A percentile compares a stretch with the other conserved stretches of the same genome.
Conservation (phyloP, 2,113 vertebrate genomes). For the Orthonyx spaldingii region DNA sequence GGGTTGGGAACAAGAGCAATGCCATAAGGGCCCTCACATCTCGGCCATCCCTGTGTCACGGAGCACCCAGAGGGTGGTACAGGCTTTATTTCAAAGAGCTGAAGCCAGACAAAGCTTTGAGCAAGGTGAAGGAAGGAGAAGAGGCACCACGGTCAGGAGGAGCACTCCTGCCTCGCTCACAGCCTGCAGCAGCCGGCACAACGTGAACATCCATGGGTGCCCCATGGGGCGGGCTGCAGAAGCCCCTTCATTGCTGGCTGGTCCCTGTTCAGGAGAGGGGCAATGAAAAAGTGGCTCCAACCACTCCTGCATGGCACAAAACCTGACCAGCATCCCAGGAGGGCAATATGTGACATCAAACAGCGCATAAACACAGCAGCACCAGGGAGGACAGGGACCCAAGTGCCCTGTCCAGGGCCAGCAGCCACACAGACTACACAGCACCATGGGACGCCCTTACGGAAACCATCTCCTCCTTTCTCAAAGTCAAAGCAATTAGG, state of each 20-base stretch:
- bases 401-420: neutral
- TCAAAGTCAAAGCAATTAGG: constrained; percentile 25
- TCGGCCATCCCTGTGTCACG: fast-evolving
- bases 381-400: neutral
- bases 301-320: neutral
- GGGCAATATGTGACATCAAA: neutral
- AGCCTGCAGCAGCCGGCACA: fast-evolving
- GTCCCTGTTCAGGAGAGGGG: neutral
- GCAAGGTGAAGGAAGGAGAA: neutral
- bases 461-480: neutral
- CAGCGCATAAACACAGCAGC: neutral
- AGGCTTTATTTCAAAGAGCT: neutral
- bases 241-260: neutral
- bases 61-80: neutral
- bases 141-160: fast-evolving
- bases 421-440: neutral
- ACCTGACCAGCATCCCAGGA: neutral
- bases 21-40: no score
- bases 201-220: neutral
- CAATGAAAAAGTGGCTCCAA: neutral
- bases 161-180: fast-evolving
- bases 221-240: neutral
- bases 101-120: neutral
- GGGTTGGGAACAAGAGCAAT: neutral
- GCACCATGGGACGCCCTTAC: fast-evolving